Base-by-base conservation (phyloP, 2,888 invertebrate species). In the Eupithecia tripunctaria region DNA sequence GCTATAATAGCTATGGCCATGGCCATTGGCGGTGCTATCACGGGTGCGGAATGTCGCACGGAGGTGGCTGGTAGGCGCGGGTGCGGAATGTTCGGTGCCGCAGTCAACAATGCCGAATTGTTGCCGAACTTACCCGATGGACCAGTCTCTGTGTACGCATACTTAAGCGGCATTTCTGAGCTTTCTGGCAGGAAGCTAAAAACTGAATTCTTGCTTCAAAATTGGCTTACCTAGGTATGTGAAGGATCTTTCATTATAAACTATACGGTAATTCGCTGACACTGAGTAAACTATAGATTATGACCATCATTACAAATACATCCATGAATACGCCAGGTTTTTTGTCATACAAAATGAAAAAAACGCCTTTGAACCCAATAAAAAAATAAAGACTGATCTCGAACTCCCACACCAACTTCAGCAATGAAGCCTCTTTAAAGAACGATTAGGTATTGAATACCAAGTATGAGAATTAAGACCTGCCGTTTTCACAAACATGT, bases 31-130 rank as follows among this genome's bases (percentile, higher is more conserved):
- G 64, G 64, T n/a, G 38, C 87, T 86, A n/a, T 18, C 70, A 67
- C 69, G 86, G 89, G 83, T 84, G 84, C 80, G 82, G 77, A 69
- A 76, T 76, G 73, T 70, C 68, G 82, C 81, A 84, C 84, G 85
- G 85, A 25, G 56, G 56, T 14, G 56, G 47, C 47, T 51, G 21
- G 56, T 25, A 56, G 84, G 84, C 79, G 29, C 60, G 78, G 81
- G 82, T 84, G 83, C 78, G 82, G 75, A 63, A 71, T 71, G 62
- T 41, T 63, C 51, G 36, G 65, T 56, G 74, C 73, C 78, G 81
- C 27, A 83, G 85, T 85, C 86, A 85, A 86, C 88, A 88, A 86
- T 87, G 83, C 85, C 82, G 79, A 89, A 93, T 91, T 91, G 87
- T 90, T 91, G 78, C 75, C 84, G 74, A 88, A 88, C 84, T 89